A percentile compares a stretch with the other conserved stretches of the same genome.
phyloP scores from a whole-genome alignment of 2,113 vertebrate species.

The Percina caprodes region DNA sequence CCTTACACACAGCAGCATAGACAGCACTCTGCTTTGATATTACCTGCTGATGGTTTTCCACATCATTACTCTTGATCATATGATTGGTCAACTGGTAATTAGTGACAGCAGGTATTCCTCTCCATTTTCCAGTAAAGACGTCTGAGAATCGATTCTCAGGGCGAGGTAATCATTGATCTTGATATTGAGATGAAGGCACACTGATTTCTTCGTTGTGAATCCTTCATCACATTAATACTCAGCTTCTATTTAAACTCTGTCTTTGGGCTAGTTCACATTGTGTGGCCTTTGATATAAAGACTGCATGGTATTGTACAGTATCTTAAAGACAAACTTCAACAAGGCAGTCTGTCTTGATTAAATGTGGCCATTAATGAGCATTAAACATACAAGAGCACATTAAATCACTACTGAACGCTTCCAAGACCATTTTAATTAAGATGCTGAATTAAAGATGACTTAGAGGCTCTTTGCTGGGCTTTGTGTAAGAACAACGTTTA shows the following conservation, averaged over 20 bases:
- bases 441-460: slow-evolving; percentile 48
- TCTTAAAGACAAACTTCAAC: slow-evolving; percentile 47
- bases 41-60: slow-evolving; percentile 29
- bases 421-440: slow-evolving; percentile 61
- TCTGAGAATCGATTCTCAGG: slow-evolving; percentile 37
- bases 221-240: slow-evolving; percentile 61
- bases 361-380: slow-evolving; percentile 59
- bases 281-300: slow-evolving; percentile 6
- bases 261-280: slow-evolving; percentile 17
- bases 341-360: slow-evolving; percentile 46
- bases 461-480: slow-evolving; percentile 2
- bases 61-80: slow-evolving; percentile 2
- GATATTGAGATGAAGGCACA: slow-evolving; percentile 63
- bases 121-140: slow-evolving; percentile 67
- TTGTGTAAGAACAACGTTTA: slow-evolving; percentile 48
- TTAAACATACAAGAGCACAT: slow-evolving; percentile 60
- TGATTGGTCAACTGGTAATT: slow-evolving; percentile 44
- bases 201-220: slow-evolving; percentile 61
- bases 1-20: not conserved
- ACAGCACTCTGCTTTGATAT: slow-evolving; percentile 15
- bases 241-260: slow-evolving; percentile 36
- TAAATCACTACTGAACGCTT: slow-evolving; percentile 62
- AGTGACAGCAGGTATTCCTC: slow-evolving; percentile 47
- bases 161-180: slow-evolving; percentile 67
- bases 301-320: not conserved